Conservation (phyloP, 2,113 vertebrate genomes). For the Clupea harengus region DNA sequence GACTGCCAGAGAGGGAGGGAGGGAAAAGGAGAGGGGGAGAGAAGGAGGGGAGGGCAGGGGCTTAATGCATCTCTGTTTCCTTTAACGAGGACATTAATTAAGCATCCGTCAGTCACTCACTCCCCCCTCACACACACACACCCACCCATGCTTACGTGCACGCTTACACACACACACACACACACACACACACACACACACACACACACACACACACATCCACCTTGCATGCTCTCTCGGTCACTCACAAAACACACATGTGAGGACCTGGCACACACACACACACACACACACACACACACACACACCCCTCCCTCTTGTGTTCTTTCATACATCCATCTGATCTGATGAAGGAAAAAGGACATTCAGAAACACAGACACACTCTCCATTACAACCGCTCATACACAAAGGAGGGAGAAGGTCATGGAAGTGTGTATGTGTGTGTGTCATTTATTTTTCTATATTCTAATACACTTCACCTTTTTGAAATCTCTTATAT, state of each 20-base stretch:
- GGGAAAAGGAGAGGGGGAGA: constrained; percentile 23
- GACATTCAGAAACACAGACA: background rate
- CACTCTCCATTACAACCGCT: background rate
- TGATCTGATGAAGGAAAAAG: no score
- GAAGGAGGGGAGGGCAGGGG: constrained; percentile 14
- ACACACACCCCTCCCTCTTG: background rate
- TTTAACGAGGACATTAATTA: constrained; percentile 71
- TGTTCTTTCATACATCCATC: background rate
- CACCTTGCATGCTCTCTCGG: background rate
- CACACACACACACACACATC: background rate
- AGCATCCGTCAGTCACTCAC: constrained; percentile 66
- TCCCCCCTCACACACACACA: constrained; percentile 20
- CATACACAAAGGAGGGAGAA: no score
- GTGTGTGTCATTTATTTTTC: no score
- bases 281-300: background rate
- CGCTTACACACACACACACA: no score
- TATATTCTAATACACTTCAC: no score
- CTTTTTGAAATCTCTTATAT: no score
- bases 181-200: constrained; percentile 5
- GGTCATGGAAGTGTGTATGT: no score
- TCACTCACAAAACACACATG: background rate
- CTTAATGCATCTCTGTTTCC: constrained; percentile 58
- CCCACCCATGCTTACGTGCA: background rate
- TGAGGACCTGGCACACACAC: background rate
- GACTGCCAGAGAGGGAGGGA: constrained; percentile 24